Conservation (phyloP, 2,888 invertebrate species). For the Heliothis peltigera region DNA sequence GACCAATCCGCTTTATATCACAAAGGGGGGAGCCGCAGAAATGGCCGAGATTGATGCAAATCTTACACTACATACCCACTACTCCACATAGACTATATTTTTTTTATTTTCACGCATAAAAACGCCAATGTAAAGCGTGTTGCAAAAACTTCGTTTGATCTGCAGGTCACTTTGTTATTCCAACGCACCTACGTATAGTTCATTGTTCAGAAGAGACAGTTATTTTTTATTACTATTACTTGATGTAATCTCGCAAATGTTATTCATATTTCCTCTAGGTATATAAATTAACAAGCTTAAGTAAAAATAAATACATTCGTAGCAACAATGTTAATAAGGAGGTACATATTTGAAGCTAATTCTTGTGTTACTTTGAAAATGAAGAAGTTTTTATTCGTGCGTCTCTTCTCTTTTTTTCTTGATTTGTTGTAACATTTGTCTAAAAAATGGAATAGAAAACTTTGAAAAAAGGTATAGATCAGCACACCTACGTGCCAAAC, state of each 20-base stretch:
- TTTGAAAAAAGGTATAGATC: too few relatives aligned
- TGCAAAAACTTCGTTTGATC: slow-evolving; percentile 26
- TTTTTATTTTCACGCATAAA: slow-evolving; percentile 15
- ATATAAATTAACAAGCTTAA: not conserved
- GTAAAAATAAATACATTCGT: not conserved
- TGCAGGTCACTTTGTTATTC: slow-evolving; percentile 24
- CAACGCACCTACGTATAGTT: slow-evolving; percentile 39
- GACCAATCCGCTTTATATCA: slow-evolving; percentile 71
- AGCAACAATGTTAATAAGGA: slow-evolving; percentile 17
- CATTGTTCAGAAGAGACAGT: slow-evolving; percentile 51
- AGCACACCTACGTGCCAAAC: too few relatives aligned
- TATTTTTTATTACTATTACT: slow-evolving; percentile 30
- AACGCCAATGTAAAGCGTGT: slow-evolving; percentile 42
- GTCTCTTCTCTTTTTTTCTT: too few relatives aligned
- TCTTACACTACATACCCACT: slow-evolving; percentile 42
- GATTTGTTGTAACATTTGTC: too few relatives aligned
- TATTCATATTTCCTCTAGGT: not conserved
- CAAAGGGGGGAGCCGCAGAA: slow-evolving; percentile 64
- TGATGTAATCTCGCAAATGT: slow-evolving; percentile 20
- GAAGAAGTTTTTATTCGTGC: too few relatives aligned
- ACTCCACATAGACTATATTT: slow-evolving; percentile 11
- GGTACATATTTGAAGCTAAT: too few relatives aligned
- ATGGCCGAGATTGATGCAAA: slow-evolving; percentile 43
- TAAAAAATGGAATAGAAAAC: too few relatives aligned
- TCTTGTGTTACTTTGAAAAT: too few relatives aligned